A percentile compares a stretch with the other conserved stretches of the same genome.
Conservation (phyloP, 2,113 vertebrate species). For the Myrmecophaga tridactyla region DNA sequence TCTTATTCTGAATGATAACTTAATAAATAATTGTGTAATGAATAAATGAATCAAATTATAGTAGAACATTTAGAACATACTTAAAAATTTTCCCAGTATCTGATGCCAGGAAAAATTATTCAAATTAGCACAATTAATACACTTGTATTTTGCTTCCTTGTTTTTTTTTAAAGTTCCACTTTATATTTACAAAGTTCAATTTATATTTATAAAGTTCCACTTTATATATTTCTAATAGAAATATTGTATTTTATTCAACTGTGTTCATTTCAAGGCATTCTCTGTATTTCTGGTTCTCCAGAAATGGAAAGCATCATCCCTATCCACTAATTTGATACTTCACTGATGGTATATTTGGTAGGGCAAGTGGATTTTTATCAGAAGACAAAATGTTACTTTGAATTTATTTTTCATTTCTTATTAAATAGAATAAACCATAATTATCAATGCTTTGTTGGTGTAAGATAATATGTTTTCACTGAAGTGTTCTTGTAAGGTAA, state of each 20-base stretch:
- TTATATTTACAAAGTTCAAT: no score
- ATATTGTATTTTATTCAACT: not conserved
- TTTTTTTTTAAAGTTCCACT: not conserved
- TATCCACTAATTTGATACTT: not conserved
- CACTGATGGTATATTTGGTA: not conserved
- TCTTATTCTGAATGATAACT: not conserved
- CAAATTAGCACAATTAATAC: no score
- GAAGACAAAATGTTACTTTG: not conserved
- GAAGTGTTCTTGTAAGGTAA: not conserved
- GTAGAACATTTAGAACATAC: not conserved
- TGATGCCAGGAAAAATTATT: not conserved
- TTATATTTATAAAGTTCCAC: not conserved
- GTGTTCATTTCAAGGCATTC: not conserved
- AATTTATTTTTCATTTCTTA: constrained; percentile 6
- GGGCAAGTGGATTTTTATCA: not conserved
- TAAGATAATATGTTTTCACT: not conserved
- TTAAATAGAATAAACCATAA: not conserved
- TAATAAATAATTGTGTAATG: not conserved
- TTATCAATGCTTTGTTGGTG: not conserved
- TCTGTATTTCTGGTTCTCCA: not conserved
- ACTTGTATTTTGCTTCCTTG: not conserved
- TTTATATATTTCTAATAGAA: not conserved
- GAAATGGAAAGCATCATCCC: not conserved
- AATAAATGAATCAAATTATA: not conserved
- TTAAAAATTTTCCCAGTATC: not conserved